Conservation (phyloP, 2,888 invertebrate species). For the Luffia ferchaultella region DNA sequence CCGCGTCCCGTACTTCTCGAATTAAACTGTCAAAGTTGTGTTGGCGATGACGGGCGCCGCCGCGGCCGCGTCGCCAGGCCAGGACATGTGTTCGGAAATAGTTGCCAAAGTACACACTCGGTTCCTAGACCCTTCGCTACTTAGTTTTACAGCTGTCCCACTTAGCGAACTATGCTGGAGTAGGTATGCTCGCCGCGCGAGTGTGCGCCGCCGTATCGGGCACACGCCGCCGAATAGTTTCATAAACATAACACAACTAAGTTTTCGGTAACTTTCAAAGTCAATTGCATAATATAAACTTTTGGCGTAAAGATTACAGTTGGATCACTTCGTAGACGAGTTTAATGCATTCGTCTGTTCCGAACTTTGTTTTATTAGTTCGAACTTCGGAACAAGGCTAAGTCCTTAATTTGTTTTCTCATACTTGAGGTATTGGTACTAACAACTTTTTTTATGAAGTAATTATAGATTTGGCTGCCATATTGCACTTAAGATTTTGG, state of each 20-base stretch:
- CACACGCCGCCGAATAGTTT: constrained; percentile 47
- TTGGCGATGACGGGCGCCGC: constrained; percentile 14
- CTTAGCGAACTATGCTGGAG: constrained; percentile 65
- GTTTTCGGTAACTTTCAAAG: constrained; percentile 67
- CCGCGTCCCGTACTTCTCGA: constrained; percentile 27
- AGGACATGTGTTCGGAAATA: constrained; percentile 46
- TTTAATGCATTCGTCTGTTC: constrained; percentile 65
- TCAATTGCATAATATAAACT: constrained; percentile 28
- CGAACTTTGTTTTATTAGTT: constrained; percentile 58
- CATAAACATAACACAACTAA: constrained; percentile 67
- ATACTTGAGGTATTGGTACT: neutral
- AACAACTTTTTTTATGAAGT: neutral
- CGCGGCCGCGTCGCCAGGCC: constrained; percentile 21
- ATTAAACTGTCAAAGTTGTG: constrained; percentile 52
- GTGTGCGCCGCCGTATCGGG: constrained; percentile 64
- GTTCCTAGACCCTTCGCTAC: constrained; percentile 66
- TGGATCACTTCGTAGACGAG: constrained; percentile 59
- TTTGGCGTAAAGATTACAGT: constrained; percentile 45
- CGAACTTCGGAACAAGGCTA: constrained; percentile 51
- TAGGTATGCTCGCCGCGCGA: constrained; percentile 51
- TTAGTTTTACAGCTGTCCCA: constrained; percentile 67
- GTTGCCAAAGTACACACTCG: constrained; percentile 54
- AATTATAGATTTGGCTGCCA: neutral
- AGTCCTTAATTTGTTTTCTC: constrained; percentile 37
- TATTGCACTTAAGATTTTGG: neutral